Evolutionary conservation across 2,113 vertebrate genomes (phyloP), one percentile per base, ranked within the genome.

Genomic region (Oostethus manadensis): DNA sequence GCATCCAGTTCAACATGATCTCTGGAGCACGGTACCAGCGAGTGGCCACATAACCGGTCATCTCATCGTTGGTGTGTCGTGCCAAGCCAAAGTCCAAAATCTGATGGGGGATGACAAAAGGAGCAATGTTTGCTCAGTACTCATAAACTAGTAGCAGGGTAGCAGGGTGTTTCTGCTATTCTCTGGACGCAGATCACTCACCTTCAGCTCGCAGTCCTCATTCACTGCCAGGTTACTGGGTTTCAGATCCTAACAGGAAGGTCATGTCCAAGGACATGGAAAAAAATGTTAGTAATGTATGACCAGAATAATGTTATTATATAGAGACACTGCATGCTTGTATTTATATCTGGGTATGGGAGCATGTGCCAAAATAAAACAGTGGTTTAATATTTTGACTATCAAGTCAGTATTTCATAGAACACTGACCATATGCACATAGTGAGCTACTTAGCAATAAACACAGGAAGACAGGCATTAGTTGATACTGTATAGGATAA

Each of bases 1-100:
- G 97, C 97, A 99, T 99, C 97, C 97, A 99, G 86, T 99, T 98
- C 40, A 99, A 88, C 96, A 99, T 98, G 84, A 99, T 98, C 86
- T 99, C 97, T 4, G 97, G 97, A 40, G 97, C 97, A 20, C 97
- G 84, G 80, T 99, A 99, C 97, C 97, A 99, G 51, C 97, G 90
- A 1, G 97, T 99, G 40, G 97, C 97, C 79, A 98, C 97, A 0
- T 99, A 99, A 1, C 97, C 97, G 0, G 96, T 99, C 97, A 99
- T 99, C 74, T 99, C 97, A 26, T 99, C 97, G 11, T 99, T 96
- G 0, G 96, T 97, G 64, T 94, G 96, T 11, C 97, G 90, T 0
- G 97, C 97, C 88, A 99, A 86, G 23, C 97, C 97, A 70, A 99
- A 99, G 84, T 99, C 97, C 87, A 99, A 90, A 82, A 99, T 99